Percentiles rank a stretch among this genome's conserved stretches.
Conservation (phyloP, 2,797 vertebrate genomes). For the Pseudocheirus occidentalis region DNA sequence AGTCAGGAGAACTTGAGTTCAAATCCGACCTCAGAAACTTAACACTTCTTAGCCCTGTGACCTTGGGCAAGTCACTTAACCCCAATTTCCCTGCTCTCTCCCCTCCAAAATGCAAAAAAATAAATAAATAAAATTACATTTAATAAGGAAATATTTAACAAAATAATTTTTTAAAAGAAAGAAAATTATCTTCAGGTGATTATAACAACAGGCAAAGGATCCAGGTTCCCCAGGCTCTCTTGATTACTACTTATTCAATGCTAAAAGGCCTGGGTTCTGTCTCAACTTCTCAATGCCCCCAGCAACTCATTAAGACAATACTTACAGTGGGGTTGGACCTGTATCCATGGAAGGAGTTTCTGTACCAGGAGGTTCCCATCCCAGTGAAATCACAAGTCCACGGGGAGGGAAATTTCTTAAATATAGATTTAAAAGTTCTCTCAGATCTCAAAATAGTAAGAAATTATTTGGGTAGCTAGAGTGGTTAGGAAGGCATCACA, state of each 20-base stretch:
- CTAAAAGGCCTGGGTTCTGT: neutral
- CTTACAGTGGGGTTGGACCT: neutral
- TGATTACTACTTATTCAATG: neutral
- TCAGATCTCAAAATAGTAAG: neutral
- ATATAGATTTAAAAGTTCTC: neutral
- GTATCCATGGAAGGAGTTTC: neutral
- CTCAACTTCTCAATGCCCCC: neutral
- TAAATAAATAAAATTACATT: too few species aligned
- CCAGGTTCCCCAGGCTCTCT: neutral
- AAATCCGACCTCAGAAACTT: too few species aligned
- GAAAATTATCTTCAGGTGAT: neutral
- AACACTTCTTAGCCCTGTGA: too few species aligned
- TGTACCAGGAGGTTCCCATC: neutral
- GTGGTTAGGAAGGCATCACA: neutral
- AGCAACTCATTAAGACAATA: neutral
- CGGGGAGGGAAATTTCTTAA: neutral
- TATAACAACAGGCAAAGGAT: neutral
- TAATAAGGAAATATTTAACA: neutral
- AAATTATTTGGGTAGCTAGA: neutral
- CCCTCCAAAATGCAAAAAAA: too few species aligned
- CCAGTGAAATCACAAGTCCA: neutral
- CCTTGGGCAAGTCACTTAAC: too few species aligned
- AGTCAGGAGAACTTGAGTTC: too few species aligned
- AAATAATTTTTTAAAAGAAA: neutral
- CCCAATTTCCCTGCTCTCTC: too few species aligned